These are phyloP conservation scores for Theocolax elegans DNA, from an alignment of 1,140 invertebrate genomes.

Conservation along the genomic window DNA sequence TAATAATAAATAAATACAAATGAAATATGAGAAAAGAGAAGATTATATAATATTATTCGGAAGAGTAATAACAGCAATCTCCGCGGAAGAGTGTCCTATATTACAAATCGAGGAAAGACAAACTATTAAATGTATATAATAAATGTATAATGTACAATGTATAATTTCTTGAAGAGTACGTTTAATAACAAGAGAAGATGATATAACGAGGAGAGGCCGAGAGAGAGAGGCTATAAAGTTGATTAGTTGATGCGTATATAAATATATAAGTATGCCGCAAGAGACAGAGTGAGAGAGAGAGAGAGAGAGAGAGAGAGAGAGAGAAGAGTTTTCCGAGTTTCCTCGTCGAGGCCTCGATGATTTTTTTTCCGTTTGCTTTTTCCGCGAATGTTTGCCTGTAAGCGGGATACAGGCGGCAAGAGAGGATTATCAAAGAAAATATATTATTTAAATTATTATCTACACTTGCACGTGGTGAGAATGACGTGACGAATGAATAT, in stretches of 20 bases:
- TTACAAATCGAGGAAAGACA: slow-evolving; percentile 45
- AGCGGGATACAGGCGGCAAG: background rate
- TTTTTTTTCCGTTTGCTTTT: slow-evolving; percentile 7
- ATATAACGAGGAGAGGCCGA: slow-evolving; percentile 8
- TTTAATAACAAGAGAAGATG: slow-evolving; percentile 43
- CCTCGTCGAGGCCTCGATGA: slow-evolving; percentile 3
- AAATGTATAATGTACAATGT: slow-evolving; percentile 50
- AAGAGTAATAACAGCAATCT: background rate
- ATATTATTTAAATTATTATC: too few relatives aligned
- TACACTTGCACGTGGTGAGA: slow-evolving; percentile 28
- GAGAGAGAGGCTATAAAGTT: too few relatives aligned
- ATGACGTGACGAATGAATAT: slow-evolving; percentile 43
- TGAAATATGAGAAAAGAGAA: background rate
- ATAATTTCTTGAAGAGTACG: slow-evolving; percentile 62
- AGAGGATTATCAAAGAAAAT: background rate
- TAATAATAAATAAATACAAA: background rate
- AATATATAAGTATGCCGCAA: too few relatives aligned
- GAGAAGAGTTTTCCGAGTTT: too few relatives aligned
- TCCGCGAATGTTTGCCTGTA: background rate
- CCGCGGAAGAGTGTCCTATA: slow-evolving; percentile 44
- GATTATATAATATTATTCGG: background rate
- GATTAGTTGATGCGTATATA: too few relatives aligned
- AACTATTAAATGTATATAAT: slow-evolving; percentile 56
- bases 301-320: too few relatives aligned
- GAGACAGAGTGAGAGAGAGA: too few relatives aligned